A percentile compares a stretch with the other conserved stretches of the same genome.
phyloP scores from a whole-genome alignment of 1,140 invertebrate species.

The Lanistes nyassanus region DNA sequence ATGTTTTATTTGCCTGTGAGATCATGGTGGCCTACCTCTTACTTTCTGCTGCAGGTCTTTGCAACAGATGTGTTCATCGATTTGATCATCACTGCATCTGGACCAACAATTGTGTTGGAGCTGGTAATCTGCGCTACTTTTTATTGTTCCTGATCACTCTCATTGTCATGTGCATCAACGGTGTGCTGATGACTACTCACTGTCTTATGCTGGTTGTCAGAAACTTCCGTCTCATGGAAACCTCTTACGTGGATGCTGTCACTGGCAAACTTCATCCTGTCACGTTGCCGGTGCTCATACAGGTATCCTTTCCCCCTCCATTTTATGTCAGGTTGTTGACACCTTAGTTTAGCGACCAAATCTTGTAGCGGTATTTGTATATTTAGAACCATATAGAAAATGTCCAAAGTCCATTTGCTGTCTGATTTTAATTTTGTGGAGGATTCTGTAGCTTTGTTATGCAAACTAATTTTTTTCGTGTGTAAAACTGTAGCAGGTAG shows the following conservation, averaged over 20 bases:
- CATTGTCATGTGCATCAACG: conserved; percentile 53
- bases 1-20: too few species aligned
- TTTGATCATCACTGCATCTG: conserved; percentile 68
- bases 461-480: too few species aligned
- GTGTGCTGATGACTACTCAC: conserved; percentile 42
- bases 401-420: too few species aligned
- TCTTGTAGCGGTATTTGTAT: too few species aligned
- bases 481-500: too few species aligned
- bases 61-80: conserved; percentile 63
- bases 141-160: conserved; percentile 59
- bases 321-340: too few species aligned
- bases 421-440: too few species aligned
- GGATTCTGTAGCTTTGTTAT: too few species aligned
- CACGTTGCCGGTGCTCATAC: conserved; percentile 50
- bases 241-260: conserved; percentile 44
- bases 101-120: conserved; percentile 66
- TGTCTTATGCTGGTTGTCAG: conserved; percentile 42
- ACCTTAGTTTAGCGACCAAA: too few species aligned
- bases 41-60: conserved; percentile 52
- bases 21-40: too few species aligned
- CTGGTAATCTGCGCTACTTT: conserved; percentile 61
- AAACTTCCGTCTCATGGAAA: conserved; percentile 46
- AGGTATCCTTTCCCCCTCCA: conserved; percentile 40
- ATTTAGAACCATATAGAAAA: too few species aligned
- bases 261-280: conserved; percentile 49